Evolutionary conservation across 1,140 invertebrate genomes (phyloP), one percentile per base, ranked within the genome.

Genomic region (Helicoverpa zea): DNA sequence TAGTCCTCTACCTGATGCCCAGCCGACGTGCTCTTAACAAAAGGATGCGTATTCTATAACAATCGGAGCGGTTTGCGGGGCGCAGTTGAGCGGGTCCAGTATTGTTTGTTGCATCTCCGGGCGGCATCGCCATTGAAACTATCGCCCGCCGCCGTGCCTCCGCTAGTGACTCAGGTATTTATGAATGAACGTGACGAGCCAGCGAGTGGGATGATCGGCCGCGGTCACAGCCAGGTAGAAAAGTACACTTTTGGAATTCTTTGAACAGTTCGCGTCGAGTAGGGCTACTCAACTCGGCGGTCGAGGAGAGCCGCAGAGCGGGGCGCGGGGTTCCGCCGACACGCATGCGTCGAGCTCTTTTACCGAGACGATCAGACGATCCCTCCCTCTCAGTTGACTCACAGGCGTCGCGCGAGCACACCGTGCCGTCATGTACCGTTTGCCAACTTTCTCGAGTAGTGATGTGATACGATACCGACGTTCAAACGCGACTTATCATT

Each of bases 181-280:
- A 94, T 94, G 92, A 94, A 94, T 94, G 93, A 93, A 94, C 93
- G 93, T 93, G 92, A 92, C 88, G 88, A 87, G 81, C 86, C 82
- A 87, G 85, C 87, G 88, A 88, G 84, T 82, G 88, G 85, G 87
- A 89, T 88, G 87, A 87, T 90, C 90, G 86, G 86, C 81, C 86
- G 90, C 89, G 88, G 87, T 87, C 88, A 90, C 88, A 90, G 90
- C 88, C 93, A 94, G 93, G 93, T 94, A 94, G 88, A 91, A 94
- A 94, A 93, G 92, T 92, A 94, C 88, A 92, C 93, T 94, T 92
- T 94, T 89, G 90, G 88, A 94, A 94, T 94, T 94, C 92, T 94
- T 94, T 94, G 86, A 91, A 92, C 90, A 90, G 83, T 89, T 83
- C 82, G 43, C 84, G 85, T 81, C 78, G 89, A 89, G 89, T 87